Conservation (phyloP, 2,113 vertebrate genomes). For the Eidolon helvum region DNA sequence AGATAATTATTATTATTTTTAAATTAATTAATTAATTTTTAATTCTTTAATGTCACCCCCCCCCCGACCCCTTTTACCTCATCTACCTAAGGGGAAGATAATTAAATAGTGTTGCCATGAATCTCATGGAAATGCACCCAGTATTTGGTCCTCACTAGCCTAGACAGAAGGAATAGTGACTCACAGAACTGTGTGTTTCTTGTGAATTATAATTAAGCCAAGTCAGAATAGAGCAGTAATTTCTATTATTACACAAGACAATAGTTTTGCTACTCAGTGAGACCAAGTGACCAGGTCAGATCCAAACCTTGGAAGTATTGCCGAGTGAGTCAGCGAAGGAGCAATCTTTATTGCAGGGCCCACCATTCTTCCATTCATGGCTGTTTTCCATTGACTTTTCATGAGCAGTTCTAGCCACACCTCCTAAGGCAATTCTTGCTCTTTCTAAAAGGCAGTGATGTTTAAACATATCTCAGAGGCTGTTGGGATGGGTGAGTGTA, state of each 20-base stretch:
- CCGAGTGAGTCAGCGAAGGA: not conserved
- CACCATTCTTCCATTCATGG: not conserved
- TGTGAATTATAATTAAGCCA: not conserved
- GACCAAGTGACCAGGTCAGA: not conserved
- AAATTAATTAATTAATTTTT: too few relatives aligned
- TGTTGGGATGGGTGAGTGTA: not conserved
- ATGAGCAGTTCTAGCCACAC: not conserved
- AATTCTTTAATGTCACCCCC: too few relatives aligned
- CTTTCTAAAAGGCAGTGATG: not conserved
- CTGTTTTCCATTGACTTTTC: not conserved
- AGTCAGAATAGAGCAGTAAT: not conserved
- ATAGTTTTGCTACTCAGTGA: not conserved
- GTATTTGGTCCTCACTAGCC: not conserved
- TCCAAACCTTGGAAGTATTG: not conserved
- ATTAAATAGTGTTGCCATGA: not conserved
- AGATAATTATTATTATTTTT: not conserved
- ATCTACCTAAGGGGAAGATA: not conserved
- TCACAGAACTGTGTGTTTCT: not conserved
- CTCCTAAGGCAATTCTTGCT: not conserved
- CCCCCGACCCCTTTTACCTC: too few relatives aligned
- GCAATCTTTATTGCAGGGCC: rapidly evolving
- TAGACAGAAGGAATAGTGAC: not conserved
- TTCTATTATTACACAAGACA: not conserved
- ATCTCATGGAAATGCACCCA: not conserved
- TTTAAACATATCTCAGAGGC: not conserved